A percentile compares a stretch with the other conserved stretches of the same genome.
These are phyloP conservation scores for Drosophila virilis DNA, from an alignment of 1,140 invertebrate species.

Conservation along the genomic window DNA sequence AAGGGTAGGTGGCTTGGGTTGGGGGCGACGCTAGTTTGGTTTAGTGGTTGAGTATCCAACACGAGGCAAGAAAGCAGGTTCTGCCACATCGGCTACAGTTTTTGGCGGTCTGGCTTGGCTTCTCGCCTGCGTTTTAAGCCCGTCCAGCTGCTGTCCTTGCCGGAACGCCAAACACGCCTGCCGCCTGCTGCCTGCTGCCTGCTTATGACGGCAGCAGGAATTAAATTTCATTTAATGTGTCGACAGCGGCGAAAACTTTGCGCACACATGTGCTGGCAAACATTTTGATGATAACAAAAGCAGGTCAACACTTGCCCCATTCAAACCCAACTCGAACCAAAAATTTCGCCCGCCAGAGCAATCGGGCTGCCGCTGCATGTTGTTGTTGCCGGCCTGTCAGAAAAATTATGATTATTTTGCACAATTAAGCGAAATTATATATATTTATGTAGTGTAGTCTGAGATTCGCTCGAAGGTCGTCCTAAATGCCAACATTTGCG, in stretches of 20 bases:
- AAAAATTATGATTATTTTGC: conserved; percentile 74
- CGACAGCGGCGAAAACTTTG: conserved; percentile 65
- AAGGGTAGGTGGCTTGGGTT: not conserved
- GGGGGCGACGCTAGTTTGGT: not conserved
- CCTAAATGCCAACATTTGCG: conserved; percentile 25
- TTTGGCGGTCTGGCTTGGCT: conserved; percentile 60
- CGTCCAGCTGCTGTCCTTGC: conserved; percentile 65
- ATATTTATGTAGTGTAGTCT: conserved; percentile 64
- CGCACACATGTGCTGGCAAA: conserved; percentile 56
- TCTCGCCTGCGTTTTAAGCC: conserved; percentile 52
- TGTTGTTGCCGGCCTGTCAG: conserved; percentile 22
- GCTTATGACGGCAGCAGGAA: conserved; percentile 73
- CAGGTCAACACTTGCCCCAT: conserved; percentile 55
- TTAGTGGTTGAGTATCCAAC: conserved; percentile 24
- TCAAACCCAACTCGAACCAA: not conserved
- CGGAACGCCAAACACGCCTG: conserved; percentile 3
- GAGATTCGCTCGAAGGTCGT: conserved; percentile 62
- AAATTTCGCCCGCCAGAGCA: conserved; percentile 19
- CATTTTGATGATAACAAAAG: conserved; percentile 78
- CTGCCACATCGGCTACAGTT: conserved; percentile 66
- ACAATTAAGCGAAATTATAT: conserved; percentile 77
- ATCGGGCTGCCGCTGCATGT: conserved; percentile 13
- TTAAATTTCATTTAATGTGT: conserved; percentile 81
- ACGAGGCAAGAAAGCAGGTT: conserved; percentile 66
- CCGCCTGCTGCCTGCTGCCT: conserved; percentile 44